A percentile compares a stretch with the other conserved stretches of the same genome.
phyloP scores from a whole-genome alignment of 2,113 vertebrate species.

The human (Homo sapiens) region GRCh38 chr12:98376501-98377000 shows the following conservation, averaged over 20 bases:
- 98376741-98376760: background rate
- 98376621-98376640: background rate
- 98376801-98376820: conserved; percentile 69
- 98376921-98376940: conserved; percentile 75
- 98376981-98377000: conserved; percentile 51
- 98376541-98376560: background rate
- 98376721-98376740: background rate
- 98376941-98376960: conserved; percentile 69
- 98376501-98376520: background rate
- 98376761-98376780: background rate
- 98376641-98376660: background rate
- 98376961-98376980: conserved; percentile 72
- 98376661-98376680: background rate
- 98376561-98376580: background rate
- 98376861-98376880: conserved; percentile 71
- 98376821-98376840: conserved; percentile 60
- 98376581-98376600: background rate
- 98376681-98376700: background rate
- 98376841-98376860: conserved; percentile 72
- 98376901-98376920: conserved; percentile 72
- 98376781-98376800: conserved; percentile 37
- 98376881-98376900: conserved; percentile 57
- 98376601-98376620: background rate
- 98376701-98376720: background rate
- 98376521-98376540: background rate